Evolutionary conservation across 2,113 vertebrate genomes (phyloP), one percentile per base, ranked within the genome.

Genomic region (Cynopterus brachyotis): DNA sequence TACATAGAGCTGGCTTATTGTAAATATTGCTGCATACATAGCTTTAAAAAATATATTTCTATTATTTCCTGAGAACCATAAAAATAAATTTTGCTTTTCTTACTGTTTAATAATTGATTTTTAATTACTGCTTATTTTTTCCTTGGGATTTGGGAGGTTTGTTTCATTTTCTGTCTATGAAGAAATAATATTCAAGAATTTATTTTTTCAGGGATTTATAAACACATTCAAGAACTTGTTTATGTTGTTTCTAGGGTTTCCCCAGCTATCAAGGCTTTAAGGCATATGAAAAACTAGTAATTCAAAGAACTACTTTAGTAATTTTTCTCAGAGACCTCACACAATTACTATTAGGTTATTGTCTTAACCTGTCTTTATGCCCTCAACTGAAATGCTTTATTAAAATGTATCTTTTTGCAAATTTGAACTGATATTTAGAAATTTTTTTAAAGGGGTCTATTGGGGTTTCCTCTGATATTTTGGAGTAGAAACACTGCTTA

Each of bases 41-140:
- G 32, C 47, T 95, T 96, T 53, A 55, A 72, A 86, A 92, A 88
- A 90, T 19, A 90, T 19, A 83, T 40, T 89, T 70, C 45, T 47
- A 60, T 85, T 93, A 86, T 96, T 96, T 88, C 75, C 50, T 64
- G 22, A 72, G 47, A 92, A 40, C 35, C 75, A 96, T 95, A 97
- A 96, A 95, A 92, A 96, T 96, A 95, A 90, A 85, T 82, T 67
- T 59, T 92, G 42, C 84, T 85, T 12, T 40, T 93, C 91, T 84
- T 55, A 78, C 91, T 97, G 79, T 91, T 98, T 97, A 96, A 98
- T 98, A 97, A 98, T 97, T 95, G 80, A 97, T 97, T 95, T 97
- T 96, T 97, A 97, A 97, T 97, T 97, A 97, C 69, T 67, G 70
- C 26, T 96, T 95, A 97, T 91, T 90, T 97, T 97, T 97, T 93